Evolutionary conservation across 2,113 vertebrate species (phyloP).

Genomic region (Malurus melanocephalus): DNA sequence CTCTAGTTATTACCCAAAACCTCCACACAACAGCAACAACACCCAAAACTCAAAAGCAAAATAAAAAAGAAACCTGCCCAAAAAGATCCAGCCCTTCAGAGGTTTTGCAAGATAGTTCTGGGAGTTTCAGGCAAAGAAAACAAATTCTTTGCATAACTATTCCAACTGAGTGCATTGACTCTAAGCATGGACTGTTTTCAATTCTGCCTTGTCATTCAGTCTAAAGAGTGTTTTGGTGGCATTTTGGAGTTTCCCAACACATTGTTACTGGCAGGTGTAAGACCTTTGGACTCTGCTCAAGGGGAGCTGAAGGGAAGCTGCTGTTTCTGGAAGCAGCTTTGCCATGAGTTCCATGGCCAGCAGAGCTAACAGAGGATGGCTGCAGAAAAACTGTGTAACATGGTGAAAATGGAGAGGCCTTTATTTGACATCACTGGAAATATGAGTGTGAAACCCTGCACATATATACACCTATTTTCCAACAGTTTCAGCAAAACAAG

Average conservation of each 20-base stretch:
- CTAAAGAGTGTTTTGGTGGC: neutral
- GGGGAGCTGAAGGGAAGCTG: neutral
- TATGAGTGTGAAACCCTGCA: neutral
- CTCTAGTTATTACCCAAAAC: neutral
- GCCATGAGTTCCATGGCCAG: neutral
- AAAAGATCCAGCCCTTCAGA: neutral
- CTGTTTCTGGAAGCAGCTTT: neutral
- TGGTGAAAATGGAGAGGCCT: neutral
- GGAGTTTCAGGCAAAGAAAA: neutral
- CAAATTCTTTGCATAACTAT: neutral
- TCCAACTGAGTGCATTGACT: neutral
- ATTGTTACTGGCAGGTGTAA: neutral
- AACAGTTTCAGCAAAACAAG: neutral
- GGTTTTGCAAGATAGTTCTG: neutral
- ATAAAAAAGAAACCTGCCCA: neutral
- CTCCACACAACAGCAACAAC: neutral
- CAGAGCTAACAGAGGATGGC: neutral
- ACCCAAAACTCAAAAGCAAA: rapidly evolving
- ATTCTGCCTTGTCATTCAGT: neutral
- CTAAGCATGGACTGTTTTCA: neutral
- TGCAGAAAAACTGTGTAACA: neutral
- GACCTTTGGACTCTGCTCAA: neutral
- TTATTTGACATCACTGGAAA: neutral
- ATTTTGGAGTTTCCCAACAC: neutral
- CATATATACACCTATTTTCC: neutral